A percentile compares a stretch with the other conserved stretches of the same genome.
Evolutionary conservation across 2,888 invertebrate species (phyloP).

Genomic region (Platycheirus rosarum): DNA sequence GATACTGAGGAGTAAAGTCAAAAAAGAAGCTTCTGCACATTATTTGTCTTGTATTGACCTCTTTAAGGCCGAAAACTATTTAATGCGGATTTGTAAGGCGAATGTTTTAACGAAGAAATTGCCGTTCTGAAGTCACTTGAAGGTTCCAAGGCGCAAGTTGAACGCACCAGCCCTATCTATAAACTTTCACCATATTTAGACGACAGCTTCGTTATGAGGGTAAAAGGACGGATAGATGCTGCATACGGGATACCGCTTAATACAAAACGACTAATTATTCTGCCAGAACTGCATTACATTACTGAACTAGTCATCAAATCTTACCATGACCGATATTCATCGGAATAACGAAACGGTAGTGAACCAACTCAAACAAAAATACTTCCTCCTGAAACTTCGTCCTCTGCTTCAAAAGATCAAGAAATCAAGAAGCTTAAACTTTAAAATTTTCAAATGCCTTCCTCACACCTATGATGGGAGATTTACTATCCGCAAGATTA

Average conservation of each 20-base stretch:
- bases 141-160: neutral
- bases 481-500: slow-evolving; percentile 28
- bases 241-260: no score
- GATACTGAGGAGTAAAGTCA: no score
- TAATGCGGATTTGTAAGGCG: neutral
- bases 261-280: slow-evolving; percentile 11
- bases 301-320: slow-evolving; percentile 5
- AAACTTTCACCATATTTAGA: slow-evolving; percentile 3
- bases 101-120: neutral
- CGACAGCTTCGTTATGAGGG: neutral
- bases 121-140: neutral
- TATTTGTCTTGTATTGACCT: neutral
- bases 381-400: slow-evolving; percentile 27
- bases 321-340: slow-evolving; percentile 14
- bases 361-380: slow-evolving; percentile 11
- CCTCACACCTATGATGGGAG: slow-evolving; percentile 34
- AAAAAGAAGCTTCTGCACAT: no score
- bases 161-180: neutral
- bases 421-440: slow-evolving; percentile 3
- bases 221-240: slow-evolving; percentile 9
- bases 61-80: neutral
- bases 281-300: slow-evolving; percentile 13
- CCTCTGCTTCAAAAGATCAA: slow-evolving; percentile 8
- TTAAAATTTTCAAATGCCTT: neutral
- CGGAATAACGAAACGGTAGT: slow-evolving; percentile 11